Evolutionary conservation across 2,113 vertebrate species (phyloP).

Genomic region (Psettodes erumei): DNA sequence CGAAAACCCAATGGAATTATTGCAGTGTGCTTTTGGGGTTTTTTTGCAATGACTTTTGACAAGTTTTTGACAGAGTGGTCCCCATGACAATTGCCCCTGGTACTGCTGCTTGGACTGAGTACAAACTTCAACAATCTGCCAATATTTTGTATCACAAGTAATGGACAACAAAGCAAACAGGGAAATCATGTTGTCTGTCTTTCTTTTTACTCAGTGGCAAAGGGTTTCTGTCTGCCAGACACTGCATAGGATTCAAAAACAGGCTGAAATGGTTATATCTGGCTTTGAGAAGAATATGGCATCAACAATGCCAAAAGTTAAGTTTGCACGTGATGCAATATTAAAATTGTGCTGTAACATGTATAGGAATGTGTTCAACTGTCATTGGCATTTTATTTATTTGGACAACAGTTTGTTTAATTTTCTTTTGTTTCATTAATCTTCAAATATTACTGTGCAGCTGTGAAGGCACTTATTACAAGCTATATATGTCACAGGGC

Average conservation of each 20-base stretch:
- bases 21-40: constrained; percentile 31
- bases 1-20: constrained; percentile 12
- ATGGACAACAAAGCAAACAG: constrained; percentile 62
- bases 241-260: constrained; percentile 11
- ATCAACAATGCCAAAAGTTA: not conserved
- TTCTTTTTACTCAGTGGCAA: constrained; percentile 54
- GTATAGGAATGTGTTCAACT: not conserved
- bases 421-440: not conserved
- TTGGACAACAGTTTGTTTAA: not conserved
- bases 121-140: constrained; percentile 66
- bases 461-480: not conserved
- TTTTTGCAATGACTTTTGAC: constrained; percentile 34
- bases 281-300: not conserved
- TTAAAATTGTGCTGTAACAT: constrained; percentile 7
- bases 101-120: constrained; percentile 69
- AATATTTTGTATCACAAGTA: constrained; percentile 65
- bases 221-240: constrained; percentile 78
- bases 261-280: not conserved
- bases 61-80: constrained; percentile 61
- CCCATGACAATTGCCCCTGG: constrained; percentile 75
- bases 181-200: constrained; percentile 48
- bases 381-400: not conserved
- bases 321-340: not conserved
- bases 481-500: not conserved
- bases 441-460: too few species aligned